Evolutionary conservation across 2,888 invertebrate genomes (phyloP).

Genomic region (Rapana venosa): DNA sequence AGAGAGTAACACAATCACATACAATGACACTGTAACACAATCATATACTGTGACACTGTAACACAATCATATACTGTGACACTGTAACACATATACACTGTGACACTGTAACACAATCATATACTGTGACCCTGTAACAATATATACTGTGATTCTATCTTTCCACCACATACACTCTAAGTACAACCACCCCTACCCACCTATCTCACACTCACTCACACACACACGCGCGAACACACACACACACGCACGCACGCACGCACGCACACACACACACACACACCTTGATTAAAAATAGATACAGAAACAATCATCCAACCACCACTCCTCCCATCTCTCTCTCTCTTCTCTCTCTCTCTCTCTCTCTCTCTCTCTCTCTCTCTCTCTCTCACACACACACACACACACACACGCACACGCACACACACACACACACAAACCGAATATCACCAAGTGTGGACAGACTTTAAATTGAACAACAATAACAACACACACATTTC

Average conservation of each 20-base stretch:
- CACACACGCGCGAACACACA: background rate
- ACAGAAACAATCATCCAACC: no score
- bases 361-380: conserved; percentile 6
- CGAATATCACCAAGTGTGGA: no score
- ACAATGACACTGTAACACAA: background rate
- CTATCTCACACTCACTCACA: background rate
- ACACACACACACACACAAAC: no score
- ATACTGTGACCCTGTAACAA: background rate
- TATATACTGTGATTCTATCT: no score
- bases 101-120: background rate
- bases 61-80: background rate
- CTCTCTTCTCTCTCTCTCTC: conserved; percentile 1
- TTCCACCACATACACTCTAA: no score
- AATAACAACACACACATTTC: no score
- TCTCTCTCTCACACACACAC: background rate
- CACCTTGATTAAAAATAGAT: background rate
- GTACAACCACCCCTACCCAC: no score
- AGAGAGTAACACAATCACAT: no score
- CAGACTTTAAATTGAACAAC: no score
- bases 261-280: background rate
- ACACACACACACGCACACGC: no score
- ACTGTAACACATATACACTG: background rate
- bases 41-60: background rate
- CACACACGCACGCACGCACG: background rate
- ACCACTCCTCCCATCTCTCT: background rate